Conservation (phyloP, 2,113 vertebrate genomes). For the Neomonachus schauinslandi region DNA sequence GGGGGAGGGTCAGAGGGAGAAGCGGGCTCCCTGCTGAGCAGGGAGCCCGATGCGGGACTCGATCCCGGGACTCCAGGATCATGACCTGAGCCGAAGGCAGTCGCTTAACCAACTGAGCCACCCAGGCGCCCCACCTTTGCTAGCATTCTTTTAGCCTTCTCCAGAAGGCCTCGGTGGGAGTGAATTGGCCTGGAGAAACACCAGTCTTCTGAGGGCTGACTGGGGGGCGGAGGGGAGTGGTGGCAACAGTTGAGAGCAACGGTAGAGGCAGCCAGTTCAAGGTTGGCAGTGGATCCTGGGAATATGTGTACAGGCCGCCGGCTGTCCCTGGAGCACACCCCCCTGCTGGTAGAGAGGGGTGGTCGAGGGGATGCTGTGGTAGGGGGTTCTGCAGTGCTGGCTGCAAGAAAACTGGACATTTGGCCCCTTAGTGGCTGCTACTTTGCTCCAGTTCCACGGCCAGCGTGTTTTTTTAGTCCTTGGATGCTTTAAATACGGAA, state of each 20-base stretch:
- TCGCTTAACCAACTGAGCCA: no score
- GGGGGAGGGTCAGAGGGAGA: no score
- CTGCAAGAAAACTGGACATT: not conserved
- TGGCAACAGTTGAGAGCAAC: fast-evolving
- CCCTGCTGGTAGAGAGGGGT: not conserved
- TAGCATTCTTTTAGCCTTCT: not conserved
- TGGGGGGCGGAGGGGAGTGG: not conserved
- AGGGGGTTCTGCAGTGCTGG: not conserved
- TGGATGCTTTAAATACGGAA: not conserved
- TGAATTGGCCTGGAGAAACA: not conserved
- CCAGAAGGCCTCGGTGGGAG: not conserved
- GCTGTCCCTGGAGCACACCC: not conserved
- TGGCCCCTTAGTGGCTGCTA: not conserved
- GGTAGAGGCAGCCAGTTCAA: fast-evolving
- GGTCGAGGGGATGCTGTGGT: not conserved
- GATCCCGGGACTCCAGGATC: no score
- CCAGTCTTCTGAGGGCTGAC: not conserved
- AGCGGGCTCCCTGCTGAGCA: no score
- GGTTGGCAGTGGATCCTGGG: no score
- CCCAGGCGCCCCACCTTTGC: no score
- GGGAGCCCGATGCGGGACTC: no score
- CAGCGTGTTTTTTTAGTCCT: not conserved
- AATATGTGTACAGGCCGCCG: fast-evolving
- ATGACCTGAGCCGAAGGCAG: no score
- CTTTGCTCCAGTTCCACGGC: not conserved